phyloP scores from a whole-genome alignment of 2,113 vertebrate species.

The Jaculus jaculus region DNA sequence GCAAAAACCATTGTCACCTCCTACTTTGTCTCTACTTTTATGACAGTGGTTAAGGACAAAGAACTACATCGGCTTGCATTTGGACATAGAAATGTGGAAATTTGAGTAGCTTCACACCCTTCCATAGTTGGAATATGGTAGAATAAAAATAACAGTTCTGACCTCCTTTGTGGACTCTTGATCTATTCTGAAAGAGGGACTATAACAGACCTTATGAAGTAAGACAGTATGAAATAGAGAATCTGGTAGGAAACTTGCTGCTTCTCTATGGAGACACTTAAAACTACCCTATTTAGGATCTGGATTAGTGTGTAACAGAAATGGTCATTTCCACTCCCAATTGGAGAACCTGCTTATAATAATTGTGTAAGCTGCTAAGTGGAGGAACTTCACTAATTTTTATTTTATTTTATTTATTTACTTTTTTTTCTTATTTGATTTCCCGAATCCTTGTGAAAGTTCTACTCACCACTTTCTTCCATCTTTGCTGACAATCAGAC shows the following conservation, averaged over 20 bases:
- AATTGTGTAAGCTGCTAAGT: background rate
- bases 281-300: background rate
- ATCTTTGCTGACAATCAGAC: background rate
- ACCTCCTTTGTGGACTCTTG: background rate
- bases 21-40: background rate
- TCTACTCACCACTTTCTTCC: background rate
- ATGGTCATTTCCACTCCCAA: background rate
- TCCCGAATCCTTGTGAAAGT: background rate
- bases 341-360: background rate
- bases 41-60: background rate
- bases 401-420: background rate
- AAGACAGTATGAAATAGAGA: background rate
- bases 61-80: background rate
- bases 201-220: background rate
- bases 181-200: background rate
- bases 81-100: background rate
- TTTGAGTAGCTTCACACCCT: background rate
- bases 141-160: background rate
- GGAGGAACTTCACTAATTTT: background rate
- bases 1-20: background rate
- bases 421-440: background rate
- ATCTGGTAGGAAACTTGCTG: background rate
- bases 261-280: slow-evolving; percentile 1
- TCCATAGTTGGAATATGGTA: background rate
- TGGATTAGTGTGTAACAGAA: background rate